phyloP scores from a whole-genome alignment of 2,888 invertebrate genomes.

The Melanophora roralis region DNA sequence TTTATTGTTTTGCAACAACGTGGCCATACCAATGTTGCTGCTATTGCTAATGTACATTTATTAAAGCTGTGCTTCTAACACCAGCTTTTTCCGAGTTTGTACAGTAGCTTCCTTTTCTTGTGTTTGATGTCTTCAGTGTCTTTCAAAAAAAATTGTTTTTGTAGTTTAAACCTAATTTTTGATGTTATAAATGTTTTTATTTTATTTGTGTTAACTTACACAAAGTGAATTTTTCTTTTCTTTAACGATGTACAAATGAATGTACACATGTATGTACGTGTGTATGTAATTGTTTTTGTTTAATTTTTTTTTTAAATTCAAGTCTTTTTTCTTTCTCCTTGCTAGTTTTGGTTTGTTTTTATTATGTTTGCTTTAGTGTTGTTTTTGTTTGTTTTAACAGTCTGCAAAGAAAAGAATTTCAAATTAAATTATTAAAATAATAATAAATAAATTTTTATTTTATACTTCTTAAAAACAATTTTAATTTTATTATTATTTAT shows the following conservation, averaged over 20 bases:
- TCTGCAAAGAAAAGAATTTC: constrained; percentile 39
- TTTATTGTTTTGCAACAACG: constrained; percentile 86
- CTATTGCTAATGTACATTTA: constrained; percentile 72
- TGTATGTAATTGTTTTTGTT: constrained; percentile 23
- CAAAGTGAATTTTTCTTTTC: too few relatives aligned
- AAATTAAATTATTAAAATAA: neutral
- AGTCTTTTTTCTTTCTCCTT: constrained; percentile 61
- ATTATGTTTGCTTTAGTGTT: constrained; percentile 39
- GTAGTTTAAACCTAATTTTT: too few relatives aligned
- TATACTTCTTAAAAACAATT: too few relatives aligned
- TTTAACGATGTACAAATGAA: neutral
- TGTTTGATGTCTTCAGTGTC: constrained; percentile 6
- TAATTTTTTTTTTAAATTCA: constrained; percentile 18
- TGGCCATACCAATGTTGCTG: constrained; percentile 81
- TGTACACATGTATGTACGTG: too few relatives aligned
- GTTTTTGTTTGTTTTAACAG: constrained; percentile 52
- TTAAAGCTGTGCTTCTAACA: constrained; percentile 10
- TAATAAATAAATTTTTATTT: too few relatives aligned
- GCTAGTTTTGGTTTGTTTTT: constrained; percentile 3
- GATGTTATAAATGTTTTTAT: neutral
- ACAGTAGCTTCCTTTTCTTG: neutral
- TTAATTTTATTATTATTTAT: too few relatives aligned
- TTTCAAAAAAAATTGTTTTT: neutral
- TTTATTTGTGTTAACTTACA: too few relatives aligned
- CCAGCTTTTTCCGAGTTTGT: neutral